Conservation (phyloP, 2,113 vertebrate species). For the Nothocercus julius region DNA sequence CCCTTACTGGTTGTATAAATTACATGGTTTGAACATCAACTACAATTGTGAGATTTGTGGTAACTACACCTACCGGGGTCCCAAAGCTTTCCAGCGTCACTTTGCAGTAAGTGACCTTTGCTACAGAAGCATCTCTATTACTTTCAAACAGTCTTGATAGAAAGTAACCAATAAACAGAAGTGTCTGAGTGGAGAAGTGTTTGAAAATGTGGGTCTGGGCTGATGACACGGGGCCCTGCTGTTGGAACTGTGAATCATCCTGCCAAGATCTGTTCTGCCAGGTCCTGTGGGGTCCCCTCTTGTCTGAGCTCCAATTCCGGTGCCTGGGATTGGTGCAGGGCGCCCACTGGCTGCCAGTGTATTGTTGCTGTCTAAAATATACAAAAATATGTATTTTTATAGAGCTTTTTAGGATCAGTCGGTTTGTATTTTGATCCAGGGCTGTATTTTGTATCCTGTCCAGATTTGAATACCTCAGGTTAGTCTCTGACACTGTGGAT, state of each 20-base stretch:
- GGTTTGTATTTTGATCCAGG: neutral
- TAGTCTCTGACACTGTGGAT: fast-evolving
- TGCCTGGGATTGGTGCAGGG: neutral
- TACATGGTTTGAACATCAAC: constrained; percentile 97
- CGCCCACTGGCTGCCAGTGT: neutral
- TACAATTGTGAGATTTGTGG: constrained; percentile 99
- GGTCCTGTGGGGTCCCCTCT: neutral
- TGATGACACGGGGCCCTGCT: neutral
- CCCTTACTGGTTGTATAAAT: constrained; percentile 96
- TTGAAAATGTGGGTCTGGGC: neutral
- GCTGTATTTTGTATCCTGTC: neutral
- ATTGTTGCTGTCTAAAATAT: neutral
- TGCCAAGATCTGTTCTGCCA: neutral
- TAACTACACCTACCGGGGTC: constrained; percentile 97
- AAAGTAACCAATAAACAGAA: no score
- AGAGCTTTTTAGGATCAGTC: neutral
- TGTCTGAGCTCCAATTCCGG: neutral
- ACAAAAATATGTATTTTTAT: neutral
- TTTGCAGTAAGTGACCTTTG: constrained; percentile 80
- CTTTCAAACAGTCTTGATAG: fast-evolving
- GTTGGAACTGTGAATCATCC: fast-evolving
- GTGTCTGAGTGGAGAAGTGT: fast-evolving
- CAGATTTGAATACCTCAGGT: neutral
- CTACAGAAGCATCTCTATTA: neutral
- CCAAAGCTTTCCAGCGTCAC: constrained; percentile 96